Percentiles rank a stretch among this genome's conserved stretches.
Evolutionary conservation across 2,113 vertebrate genomes (phyloP).

Genomic region (Aptenodytes patagonicus): DNA sequence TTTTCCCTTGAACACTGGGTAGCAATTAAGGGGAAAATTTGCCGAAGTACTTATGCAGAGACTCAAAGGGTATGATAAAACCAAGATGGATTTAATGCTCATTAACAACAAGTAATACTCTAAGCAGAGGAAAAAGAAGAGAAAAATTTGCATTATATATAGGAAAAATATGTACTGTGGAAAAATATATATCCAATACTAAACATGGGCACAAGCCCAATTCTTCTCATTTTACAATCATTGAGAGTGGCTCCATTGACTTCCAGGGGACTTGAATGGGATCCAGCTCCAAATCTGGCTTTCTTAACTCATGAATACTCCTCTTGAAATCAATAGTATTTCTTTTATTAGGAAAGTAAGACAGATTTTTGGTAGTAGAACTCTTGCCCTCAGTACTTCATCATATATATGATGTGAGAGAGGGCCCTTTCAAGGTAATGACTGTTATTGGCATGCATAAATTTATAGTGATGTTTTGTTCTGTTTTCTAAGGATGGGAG

Average conservation of each 20-base stretch:
- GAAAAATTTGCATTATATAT: neutral
- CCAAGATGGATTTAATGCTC: neutral
- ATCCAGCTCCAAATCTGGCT: conserved; percentile 26
- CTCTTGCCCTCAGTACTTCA: neutral
- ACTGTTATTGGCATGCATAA: neutral
- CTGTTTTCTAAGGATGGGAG: neutral
- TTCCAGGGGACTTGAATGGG: neutral
- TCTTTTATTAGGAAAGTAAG: neutral
- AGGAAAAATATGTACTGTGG: neutral
- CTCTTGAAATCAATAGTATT: neutral
- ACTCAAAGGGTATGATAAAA: neutral
- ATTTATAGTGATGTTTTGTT: neutral
- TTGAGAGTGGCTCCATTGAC: neutral
- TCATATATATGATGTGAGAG: neutral
- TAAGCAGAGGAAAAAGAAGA: neutral
- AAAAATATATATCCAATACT: neutral
- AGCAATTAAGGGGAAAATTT: neutral
- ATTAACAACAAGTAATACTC: neutral
- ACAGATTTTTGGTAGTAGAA: neutral
- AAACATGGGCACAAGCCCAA: neutral
- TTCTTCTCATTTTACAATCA: neutral
- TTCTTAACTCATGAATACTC: neutral
- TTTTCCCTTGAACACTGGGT: neutral
- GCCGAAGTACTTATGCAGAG: neutral
- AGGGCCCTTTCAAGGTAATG: neutral